Base-by-base conservation (phyloP, 35 echinoderm and acorn worm genomes). In the Amphiura filiformis region DNA sequence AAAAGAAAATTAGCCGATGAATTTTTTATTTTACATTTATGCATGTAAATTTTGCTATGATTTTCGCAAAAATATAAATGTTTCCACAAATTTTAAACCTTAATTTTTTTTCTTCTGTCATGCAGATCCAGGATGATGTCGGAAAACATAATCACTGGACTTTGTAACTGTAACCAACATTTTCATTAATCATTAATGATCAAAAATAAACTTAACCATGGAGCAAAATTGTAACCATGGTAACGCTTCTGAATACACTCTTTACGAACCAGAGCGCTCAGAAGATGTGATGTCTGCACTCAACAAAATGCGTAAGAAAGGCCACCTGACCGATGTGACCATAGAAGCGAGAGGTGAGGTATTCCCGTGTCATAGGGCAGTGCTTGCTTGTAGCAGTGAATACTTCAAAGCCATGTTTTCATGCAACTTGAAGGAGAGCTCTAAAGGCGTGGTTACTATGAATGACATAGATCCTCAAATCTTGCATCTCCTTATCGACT, bases 341-440 rank as follows among this genome's bases (percentile, higher is more conserved):
- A 86, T 94, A 34, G 76, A 90, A 0, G 79, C 86, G 0, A 36
- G 78, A 17, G 35, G 28, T 0, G 39, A 42, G 31, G 64, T 33
- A 47, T 90, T 94, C 44, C 82, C 56, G 17, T 90, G 83, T 36
- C 93, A 94, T 64, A 82, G 93, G 22, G 93, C 93, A 37, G 84
- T 94, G n/a, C 61, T 94, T 5, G 93, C 93, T 57, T 94, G 93
- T 36, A 82, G 83, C 38, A 94, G 93, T 36, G 81, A 84, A 17
- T 94, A 94, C 81, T 94, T 94, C 84, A 36, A 86, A 31, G 93
- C 93, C 15, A 94, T 94, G 93, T 94, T 94, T 76, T 86, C 78
- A 13, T 90, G 84, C 35, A 70, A 94, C 38, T 86, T 94, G 76
- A 65, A 57, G 14, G 93, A 94, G 80, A 94, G 82, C 37, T 78